phyloP scores from a whole-genome alignment of 2,888 invertebrate genomes.

The Tuta absoluta region DNA sequence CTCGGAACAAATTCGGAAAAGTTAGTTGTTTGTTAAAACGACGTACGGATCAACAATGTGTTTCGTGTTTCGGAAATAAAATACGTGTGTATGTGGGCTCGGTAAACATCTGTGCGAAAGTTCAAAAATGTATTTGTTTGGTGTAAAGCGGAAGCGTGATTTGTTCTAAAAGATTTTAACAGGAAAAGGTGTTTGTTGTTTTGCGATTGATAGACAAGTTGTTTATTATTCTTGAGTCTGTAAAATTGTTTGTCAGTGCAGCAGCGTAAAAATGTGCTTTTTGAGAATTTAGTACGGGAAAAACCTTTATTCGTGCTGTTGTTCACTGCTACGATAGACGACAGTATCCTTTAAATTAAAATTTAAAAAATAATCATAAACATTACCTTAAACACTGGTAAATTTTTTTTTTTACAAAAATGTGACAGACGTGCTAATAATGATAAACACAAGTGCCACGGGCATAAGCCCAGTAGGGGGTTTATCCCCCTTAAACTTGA shows the following conservation, averaged over 20 bases:
- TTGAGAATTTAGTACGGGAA: not conserved
- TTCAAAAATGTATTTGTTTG: not conserved
- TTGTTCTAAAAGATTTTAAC: not conserved
- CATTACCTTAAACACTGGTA: no score
- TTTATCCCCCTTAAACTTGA: constrained; percentile 41
- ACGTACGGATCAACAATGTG: not conserved
- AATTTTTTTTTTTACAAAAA: not conserved
- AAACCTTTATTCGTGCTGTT: not conserved
- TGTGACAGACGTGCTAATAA: constrained; percentile 13
- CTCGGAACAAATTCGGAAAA: constrained; percentile 17
- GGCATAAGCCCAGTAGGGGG: constrained; percentile 39
- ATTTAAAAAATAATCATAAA: no score
- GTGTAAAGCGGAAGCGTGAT: not conserved
- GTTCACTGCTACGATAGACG: not conserved
- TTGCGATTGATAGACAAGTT: not conserved
- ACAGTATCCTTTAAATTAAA: not conserved
- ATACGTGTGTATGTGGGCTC: not conserved
- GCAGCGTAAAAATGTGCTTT: not conserved
- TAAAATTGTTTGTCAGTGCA: not conserved
- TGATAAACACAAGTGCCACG: constrained; percentile 36
- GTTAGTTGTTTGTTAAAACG: not conserved
- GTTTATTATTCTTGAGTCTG: not conserved
- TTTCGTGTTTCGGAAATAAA: not conserved
- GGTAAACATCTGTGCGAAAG: not conserved
- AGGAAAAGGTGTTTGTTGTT: constrained; percentile 5